phyloP scores from a whole-genome alignment of 2,113 vertebrate genomes.

The Monopterus albus region DNA sequence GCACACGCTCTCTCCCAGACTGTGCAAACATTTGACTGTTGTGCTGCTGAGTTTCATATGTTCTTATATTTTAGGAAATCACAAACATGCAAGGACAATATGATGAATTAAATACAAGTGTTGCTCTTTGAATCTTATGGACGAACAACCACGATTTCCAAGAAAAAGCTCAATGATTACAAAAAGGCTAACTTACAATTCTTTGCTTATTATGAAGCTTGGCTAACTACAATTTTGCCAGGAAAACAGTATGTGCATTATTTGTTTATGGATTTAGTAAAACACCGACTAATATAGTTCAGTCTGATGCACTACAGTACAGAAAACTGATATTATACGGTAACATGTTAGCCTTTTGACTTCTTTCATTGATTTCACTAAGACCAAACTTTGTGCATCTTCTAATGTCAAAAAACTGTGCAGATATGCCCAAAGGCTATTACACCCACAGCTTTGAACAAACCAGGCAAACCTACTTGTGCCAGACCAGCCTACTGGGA shows the following conservation, averaged over 20 bases:
- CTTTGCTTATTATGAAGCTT: neutral
- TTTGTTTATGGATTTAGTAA: constrained; percentile 11
- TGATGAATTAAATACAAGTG: constrained; percentile 6
- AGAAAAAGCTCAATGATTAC: neutral
- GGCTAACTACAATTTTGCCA: neutral
- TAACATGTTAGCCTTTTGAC: no score
- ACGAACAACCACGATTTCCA: neutral
- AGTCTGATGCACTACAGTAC: no score
- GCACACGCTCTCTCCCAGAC: constrained; percentile 32
- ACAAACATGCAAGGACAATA: constrained; percentile 13
- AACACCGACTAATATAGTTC: constrained; percentile 4
- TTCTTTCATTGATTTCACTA: no score
- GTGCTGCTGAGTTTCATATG: constrained; percentile 18
- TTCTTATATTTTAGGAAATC: constrained; percentile 17
- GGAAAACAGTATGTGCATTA: neutral
- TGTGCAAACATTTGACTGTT: constrained; percentile 39
- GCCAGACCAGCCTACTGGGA: neutral
- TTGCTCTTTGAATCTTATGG: constrained; percentile 5
- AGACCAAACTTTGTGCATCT: neutral
- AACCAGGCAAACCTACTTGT: neutral
- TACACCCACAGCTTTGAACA: neutral
- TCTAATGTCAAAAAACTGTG: neutral
- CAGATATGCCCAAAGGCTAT: neutral
- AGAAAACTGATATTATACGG: no score
- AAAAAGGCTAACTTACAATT: neutral